phyloP scores from a whole-genome alignment of 2,113 vertebrate species.

The Psittacus erithacus region DNA sequence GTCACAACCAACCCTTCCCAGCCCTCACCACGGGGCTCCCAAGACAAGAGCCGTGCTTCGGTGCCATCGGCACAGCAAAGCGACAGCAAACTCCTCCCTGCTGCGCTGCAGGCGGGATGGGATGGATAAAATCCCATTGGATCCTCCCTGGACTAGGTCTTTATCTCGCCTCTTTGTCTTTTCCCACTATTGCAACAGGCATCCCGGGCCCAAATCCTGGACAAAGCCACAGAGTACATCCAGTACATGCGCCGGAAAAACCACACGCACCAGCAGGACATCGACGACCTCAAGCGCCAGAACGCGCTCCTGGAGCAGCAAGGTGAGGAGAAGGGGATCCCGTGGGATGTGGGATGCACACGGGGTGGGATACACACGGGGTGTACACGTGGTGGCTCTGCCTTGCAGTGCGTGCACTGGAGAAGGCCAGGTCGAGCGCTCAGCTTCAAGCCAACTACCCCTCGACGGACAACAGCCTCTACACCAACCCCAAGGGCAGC shows the following conservation, averaged over 20 bases:
- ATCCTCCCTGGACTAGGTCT: constrained; percentile 40
- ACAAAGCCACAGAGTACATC: constrained; percentile 99
- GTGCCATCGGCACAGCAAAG: fast-evolving
- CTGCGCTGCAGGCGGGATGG: neutral
- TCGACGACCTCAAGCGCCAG: constrained; percentile 94
- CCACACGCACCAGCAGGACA: constrained; percentile 97
- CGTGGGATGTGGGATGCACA: neutral
- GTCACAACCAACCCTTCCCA: neutral
- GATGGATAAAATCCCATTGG: fast-evolving
- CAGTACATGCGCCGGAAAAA: constrained; percentile 99
- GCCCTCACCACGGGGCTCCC: neutral
- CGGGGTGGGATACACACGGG: neutral
- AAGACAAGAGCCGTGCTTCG: neutral
- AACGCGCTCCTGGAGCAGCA: constrained; percentile 94
- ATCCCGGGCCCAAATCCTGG: constrained; percentile 97
- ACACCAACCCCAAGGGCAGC: constrained; percentile 95
- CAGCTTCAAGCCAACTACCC: constrained; percentile 91
- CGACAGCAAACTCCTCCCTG: neutral
- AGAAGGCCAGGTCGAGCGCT: constrained; percentile 91
- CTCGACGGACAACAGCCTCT: constrained; percentile 91
- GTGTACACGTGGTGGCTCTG: neutral
- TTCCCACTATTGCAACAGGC: constrained; percentile 86
- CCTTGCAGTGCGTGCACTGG: constrained; percentile 89
- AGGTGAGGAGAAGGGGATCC: constrained; percentile 71
- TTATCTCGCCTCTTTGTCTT: constrained; percentile 74